Conservation (phyloP, 2,113 vertebrate species). For the Psephotus haematonotus region DNA sequence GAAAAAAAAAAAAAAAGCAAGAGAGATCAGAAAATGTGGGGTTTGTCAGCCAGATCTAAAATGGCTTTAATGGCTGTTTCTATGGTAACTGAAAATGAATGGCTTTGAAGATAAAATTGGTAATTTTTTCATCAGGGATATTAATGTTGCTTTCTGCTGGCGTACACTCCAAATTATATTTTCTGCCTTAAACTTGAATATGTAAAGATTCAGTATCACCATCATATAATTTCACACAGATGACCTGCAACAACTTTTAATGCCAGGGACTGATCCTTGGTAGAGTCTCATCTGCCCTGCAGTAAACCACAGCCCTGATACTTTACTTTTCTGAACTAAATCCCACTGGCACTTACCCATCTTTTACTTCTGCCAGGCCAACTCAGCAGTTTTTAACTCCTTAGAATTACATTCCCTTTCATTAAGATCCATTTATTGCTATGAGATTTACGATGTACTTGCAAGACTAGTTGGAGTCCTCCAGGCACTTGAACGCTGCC, state of each 20-base stretch:
- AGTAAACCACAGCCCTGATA: neutral
- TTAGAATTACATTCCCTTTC: neutral
- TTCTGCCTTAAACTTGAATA: neutral
- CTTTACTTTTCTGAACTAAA: neutral
- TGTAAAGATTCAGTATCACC: neutral
- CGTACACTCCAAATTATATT: neutral
- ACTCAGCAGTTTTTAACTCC: neutral
- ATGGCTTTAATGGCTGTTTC: slow-evolving; percentile 37
- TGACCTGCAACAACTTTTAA: neutral
- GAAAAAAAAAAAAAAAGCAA: neutral
- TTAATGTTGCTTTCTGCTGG: neutral
- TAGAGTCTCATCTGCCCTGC: neutral
- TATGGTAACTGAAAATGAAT: slow-evolving; percentile 47
- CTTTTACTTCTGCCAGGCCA: neutral
- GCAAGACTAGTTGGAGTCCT: neutral
- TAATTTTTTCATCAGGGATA: neutral
- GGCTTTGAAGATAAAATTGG: neutral
- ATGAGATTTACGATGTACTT: neutral
- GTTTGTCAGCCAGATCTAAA: slow-evolving; percentile 23
- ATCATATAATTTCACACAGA: neutral
- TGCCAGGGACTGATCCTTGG: neutral
- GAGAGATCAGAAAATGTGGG: neutral
- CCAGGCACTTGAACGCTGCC: neutral
- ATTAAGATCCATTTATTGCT: neutral
- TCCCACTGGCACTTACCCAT: neutral